A percentile compares a stretch with the other conserved stretches of the same genome.
Evolutionary conservation across 2,113 vertebrate genomes (phyloP).

Genomic region (Micromys minutus): DNA sequence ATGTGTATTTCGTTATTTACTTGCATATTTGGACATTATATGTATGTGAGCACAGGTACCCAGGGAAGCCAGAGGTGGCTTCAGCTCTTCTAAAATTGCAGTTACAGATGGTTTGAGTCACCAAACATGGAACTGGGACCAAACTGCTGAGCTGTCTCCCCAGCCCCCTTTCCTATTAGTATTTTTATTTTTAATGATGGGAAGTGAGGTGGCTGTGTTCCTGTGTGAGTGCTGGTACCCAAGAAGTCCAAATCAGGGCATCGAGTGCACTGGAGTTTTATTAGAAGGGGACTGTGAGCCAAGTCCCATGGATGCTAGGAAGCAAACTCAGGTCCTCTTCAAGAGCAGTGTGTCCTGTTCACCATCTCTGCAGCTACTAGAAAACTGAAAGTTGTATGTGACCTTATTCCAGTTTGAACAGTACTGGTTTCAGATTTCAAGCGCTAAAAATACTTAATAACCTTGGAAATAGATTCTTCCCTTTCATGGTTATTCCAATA

Average conservation of each 20-base stretch:
- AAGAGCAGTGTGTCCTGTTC: neutral
- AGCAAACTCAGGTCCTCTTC: neutral
- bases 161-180: neutral
- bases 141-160: neutral
- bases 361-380: neutral
- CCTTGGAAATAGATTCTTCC: slow-evolving; percentile 1
- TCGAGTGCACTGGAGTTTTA: neutral
- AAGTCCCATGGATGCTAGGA: neutral
- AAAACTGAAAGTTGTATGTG: neutral
- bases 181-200: neutral
- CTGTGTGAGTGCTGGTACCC: neutral
- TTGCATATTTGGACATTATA: neutral
- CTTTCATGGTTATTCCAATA: neutral
- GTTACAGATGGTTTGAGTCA: neutral
- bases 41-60: neutral
- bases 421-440: neutral
- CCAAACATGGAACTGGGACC: neutral
- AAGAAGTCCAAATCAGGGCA: neutral
- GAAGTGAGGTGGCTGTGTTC: neutral
- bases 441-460: neutral
- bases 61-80: neutral
- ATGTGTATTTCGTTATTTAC: neutral
- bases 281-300: neutral
- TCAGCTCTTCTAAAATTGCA: neutral
- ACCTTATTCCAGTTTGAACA: neutral